Conservation (phyloP, 2,797 vertebrate genomes). For the Sebastiscus albofasciatus region DNA sequence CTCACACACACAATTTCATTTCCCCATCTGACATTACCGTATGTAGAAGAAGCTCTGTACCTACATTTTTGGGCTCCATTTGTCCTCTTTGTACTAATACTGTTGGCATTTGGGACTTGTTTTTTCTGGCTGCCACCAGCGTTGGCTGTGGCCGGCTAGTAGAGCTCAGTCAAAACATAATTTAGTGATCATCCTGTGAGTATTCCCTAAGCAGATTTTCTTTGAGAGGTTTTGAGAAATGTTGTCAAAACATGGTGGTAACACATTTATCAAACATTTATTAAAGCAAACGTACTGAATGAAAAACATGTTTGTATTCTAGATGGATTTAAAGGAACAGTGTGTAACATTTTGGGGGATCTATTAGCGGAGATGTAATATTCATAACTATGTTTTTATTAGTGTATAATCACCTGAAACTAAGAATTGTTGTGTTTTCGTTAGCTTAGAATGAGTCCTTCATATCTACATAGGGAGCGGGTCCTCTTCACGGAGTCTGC, state of each 20-base stretch:
- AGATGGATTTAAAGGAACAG: background rate
- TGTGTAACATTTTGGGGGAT: too few relatives aligned
- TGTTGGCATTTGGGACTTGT: background rate
- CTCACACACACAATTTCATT: background rate
- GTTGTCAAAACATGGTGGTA: constrained; percentile 32
- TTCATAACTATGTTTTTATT: too few relatives aligned
- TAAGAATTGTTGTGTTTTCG: fast-evolving
- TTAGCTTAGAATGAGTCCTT: too few relatives aligned
- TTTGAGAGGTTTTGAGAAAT: constrained; percentile 19
- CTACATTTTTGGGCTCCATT: background rate
- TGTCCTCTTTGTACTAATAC: background rate
- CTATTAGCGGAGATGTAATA: too few relatives aligned
- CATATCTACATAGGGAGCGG: too few relatives aligned
- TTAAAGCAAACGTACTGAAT: background rate
- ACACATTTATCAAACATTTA: constrained; percentile 10
- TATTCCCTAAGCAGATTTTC: constrained; percentile 19
- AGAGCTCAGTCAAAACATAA: constrained; percentile 22
- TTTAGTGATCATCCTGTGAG: background rate
- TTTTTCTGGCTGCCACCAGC: constrained; percentile 12
- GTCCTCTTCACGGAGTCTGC: fast-evolving
- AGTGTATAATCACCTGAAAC: too few relatives aligned
- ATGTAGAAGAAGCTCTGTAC: background rate
- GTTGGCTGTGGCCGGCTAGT: constrained; percentile 14
- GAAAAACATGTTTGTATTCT: background rate
- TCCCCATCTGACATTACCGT: background rate